Evolutionary conservation across 2,888 invertebrate species (phyloP).

Genomic region (Candidula unifasciata): DNA sequence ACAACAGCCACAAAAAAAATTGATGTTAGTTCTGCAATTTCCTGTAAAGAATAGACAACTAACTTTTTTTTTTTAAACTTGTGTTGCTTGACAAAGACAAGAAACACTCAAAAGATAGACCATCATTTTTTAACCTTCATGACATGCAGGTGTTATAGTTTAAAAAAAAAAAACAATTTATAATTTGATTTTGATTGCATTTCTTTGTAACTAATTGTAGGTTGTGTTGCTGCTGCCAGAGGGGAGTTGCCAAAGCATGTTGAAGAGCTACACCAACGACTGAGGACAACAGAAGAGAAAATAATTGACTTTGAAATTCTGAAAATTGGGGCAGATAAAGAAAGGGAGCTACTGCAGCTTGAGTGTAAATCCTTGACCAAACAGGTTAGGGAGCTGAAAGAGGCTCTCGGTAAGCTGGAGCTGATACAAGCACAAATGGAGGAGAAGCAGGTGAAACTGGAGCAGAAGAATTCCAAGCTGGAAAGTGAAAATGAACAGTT

Average conservation of each 20-base stretch:
- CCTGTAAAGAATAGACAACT: too few species aligned
- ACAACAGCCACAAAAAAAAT: too few species aligned
- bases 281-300: slow-evolving; percentile 42
- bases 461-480: slow-evolving; percentile 4
- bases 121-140: too few species aligned
- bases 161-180: too few species aligned
- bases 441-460: not conserved
- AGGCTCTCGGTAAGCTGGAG: not conserved
- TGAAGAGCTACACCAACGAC: slow-evolving; percentile 30
- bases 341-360: slow-evolving; percentile 31
- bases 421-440: not conserved
- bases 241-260: slow-evolving; percentile 46
- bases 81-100: too few species aligned
- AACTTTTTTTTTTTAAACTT: too few species aligned
- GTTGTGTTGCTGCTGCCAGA: slow-evolving; percentile 1
- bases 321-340: slow-evolving; percentile 43
- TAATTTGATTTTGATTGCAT: not conserved
- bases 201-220: not conserved
- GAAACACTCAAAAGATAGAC: too few species aligned
- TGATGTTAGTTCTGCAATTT: too few species aligned
- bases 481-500: not conserved
- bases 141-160: too few species aligned
- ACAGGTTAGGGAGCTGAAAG: slow-evolving; percentile 4
- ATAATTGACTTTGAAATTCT: slow-evolving; percentile 46
- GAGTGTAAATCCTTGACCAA: slow-evolving; percentile 10